phyloP scores from a whole-genome alignment of 2,797 vertebrate genomes.

The Phylloscopus collybita region DNA sequence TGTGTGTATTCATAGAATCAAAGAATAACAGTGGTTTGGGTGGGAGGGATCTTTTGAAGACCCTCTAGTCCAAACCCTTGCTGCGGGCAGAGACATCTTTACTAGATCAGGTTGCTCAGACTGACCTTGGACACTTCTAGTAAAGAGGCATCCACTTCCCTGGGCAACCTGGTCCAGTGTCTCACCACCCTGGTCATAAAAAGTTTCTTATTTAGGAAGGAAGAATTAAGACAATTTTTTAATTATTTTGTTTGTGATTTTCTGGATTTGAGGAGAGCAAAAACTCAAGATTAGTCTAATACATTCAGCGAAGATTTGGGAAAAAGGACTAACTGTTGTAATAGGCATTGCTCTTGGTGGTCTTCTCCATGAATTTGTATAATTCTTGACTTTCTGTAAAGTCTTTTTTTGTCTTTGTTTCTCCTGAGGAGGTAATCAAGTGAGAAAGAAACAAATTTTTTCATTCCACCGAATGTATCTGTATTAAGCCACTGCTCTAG shows the following conservation, averaged over 20 bases:
- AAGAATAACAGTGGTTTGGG: background rate
- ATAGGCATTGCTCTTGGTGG: background rate
- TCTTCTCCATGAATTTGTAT: background rate
- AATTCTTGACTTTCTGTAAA: background rate
- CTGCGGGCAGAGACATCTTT: background rate
- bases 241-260: background rate
- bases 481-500: background rate
- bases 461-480: background rate
- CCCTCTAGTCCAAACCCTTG: background rate
- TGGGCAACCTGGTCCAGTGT: background rate
- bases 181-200: background rate
- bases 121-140: background rate
- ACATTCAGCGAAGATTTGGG: background rate
- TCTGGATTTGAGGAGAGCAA: background rate
- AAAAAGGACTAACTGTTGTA: background rate
- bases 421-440: background rate
- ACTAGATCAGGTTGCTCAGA: background rate
- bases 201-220: background rate
- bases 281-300: background rate
- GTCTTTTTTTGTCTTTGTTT: background rate
- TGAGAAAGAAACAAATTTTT: background rate
- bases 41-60: background rate
- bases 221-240: background rate
- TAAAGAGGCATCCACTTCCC: background rate
- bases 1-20: background rate